Evolutionary conservation across 2,797 vertebrate genomes (phyloP).

Genomic region (Bovichtus variegatus): DNA sequence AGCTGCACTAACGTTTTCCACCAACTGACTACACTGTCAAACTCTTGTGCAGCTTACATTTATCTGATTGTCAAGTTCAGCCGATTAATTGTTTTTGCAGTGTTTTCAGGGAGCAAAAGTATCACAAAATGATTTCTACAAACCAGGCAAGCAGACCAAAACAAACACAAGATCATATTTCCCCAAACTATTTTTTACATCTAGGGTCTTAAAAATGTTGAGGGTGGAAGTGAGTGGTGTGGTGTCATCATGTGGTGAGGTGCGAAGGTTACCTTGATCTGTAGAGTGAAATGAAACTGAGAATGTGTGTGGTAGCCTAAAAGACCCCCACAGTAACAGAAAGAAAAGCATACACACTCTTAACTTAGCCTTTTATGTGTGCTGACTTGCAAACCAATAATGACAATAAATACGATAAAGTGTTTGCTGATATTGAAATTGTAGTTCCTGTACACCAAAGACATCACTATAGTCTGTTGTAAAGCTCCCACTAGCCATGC

Average conservation of each 20-base stretch:
- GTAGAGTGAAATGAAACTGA: slow-evolving; percentile 82
- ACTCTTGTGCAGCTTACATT: slow-evolving; percentile 17
- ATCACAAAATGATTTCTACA: slow-evolving; percentile 69
- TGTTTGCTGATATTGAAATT: slow-evolving; percentile 9
- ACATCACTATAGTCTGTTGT: not conserved
- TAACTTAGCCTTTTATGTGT: slow-evolving; percentile 2
- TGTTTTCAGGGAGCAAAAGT: slow-evolving; percentile 59
- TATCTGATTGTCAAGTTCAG: slow-evolving; percentile 59
- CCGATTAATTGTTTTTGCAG: slow-evolving; percentile 70
- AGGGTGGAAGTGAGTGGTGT: slow-evolving; percentile 33
- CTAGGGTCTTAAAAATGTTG: slow-evolving; percentile 9
- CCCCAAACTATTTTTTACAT: slow-evolving; percentile 7
- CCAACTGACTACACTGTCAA: not conserved
- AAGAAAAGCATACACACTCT: slow-evolving; percentile 22
- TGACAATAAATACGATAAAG: slow-evolving; percentile 8
- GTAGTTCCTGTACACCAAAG: slow-evolving; percentile 5
- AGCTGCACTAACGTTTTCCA: slow-evolving; percentile 16
- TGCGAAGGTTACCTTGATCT: slow-evolving; percentile 52
- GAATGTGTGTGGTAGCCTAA: slow-evolving; percentile 87
- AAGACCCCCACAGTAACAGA: slow-evolving; percentile 60
- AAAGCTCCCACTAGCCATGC: not conserved
- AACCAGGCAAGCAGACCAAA: slow-evolving; percentile 76
- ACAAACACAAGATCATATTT: slow-evolving; percentile 56
- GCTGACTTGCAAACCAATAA: slow-evolving; percentile 25
- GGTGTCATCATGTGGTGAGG: slow-evolving; percentile 45